Evolutionary conservation across 2,888 invertebrate species (phyloP).

Genomic region (Drosophila kambysellisi): DNA sequence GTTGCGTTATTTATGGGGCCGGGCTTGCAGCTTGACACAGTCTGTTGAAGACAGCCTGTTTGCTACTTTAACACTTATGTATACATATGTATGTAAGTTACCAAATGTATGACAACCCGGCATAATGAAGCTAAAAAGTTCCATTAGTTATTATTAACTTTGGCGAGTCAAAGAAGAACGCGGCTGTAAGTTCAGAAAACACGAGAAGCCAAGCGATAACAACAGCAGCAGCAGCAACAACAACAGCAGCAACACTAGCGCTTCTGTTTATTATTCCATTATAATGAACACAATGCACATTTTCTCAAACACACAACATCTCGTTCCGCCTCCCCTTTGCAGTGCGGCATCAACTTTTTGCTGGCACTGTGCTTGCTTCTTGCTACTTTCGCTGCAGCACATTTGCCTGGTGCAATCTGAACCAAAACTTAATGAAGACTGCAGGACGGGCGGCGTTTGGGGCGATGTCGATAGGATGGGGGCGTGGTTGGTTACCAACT

Average conservation of each 20-base stretch:
- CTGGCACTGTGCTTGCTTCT: slow-evolving; percentile 61
- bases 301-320: slow-evolving; percentile 40
- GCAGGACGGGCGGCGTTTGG: slow-evolving; percentile 9
- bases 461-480: not conserved
- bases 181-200: slow-evolving; percentile 46
- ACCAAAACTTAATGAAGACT: slow-evolving; percentile 59
- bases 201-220: slow-evolving; percentile 40
- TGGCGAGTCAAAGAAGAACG: slow-evolving; percentile 38
- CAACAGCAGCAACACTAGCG: slow-evolving; percentile 32
- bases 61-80: not conserved
- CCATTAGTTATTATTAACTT: slow-evolving; percentile 55
- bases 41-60: slow-evolving; percentile 4
- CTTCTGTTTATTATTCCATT: slow-evolving; percentile 77
- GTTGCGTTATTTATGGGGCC: slow-evolving; percentile 62
- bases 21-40: slow-evolving; percentile 15
- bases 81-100: not conserved
- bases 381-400: slow-evolving; percentile 64
- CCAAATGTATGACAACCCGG: slow-evolving; percentile 7
- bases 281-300: slow-evolving; percentile 78
- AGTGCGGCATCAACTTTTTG: slow-evolving; percentile 59
- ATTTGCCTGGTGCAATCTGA: slow-evolving; percentile 75
- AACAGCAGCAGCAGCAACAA: slow-evolving; percentile 2
- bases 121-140: slow-evolving; percentile 58
- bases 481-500: slow-evolving; percentile 56
- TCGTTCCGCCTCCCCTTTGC: not conserved